Conservation (phyloP, 2,113 vertebrate genomes). For the Pterocles gutturalis region DNA sequence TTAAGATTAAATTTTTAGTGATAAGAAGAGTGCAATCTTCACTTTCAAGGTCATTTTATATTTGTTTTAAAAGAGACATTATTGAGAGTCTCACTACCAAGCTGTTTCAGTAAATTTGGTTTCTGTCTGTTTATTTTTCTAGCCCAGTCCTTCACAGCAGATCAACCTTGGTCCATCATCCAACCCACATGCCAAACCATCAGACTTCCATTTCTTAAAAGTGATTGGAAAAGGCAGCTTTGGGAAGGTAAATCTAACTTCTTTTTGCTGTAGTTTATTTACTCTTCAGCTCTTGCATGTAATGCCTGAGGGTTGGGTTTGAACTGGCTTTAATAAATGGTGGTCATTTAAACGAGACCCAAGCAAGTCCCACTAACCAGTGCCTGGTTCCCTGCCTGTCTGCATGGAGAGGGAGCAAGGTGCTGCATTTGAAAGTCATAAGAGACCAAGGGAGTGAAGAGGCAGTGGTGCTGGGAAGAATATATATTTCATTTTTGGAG, state of each 20-base stretch:
- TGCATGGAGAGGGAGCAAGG: not conserved
- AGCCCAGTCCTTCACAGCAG: conserved; percentile 97
- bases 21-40: not conserved
- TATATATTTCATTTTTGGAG: not conserved
- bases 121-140: conserved; percentile 12
- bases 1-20: not conserved
- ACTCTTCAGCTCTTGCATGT: not conserved
- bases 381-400: not conserved
- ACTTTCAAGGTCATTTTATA: not conserved
- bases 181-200: conserved; percentile 96
- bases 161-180: conserved; percentile 98
- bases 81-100: not conserved
- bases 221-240: conserved; percentile 99
- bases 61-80: not conserved
- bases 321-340: not conserved
- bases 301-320: fast-evolving
- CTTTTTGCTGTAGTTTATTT: not conserved
- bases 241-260: conserved; percentile 82
- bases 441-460: not conserved
- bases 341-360: not conserved
- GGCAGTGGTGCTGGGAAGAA: not conserved
- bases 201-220: conserved; percentile 97
- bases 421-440: not conserved
- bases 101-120: not conserved
- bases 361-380: not conserved